Conservation (phyloP, 2,888 invertebrate genomes). For the Brassicogethes aeneus region DNA sequence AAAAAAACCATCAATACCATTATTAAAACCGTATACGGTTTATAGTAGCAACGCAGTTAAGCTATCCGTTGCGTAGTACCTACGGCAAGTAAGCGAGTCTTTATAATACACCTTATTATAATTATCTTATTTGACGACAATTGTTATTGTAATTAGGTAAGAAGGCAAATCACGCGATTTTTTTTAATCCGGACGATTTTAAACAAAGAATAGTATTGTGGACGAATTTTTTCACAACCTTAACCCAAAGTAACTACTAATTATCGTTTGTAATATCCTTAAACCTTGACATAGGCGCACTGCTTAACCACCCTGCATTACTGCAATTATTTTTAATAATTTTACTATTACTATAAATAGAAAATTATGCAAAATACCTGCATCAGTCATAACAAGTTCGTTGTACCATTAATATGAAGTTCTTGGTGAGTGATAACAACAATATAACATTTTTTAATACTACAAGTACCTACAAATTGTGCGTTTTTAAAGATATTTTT, state of each 20-base stretch:
- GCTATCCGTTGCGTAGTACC: too few relatives aligned
- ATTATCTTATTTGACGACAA: too few relatives aligned
- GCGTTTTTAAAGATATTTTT: background rate
- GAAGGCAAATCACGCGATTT: background rate
- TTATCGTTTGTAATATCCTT: constrained; percentile 9
- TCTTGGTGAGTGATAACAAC: constrained; percentile 17
- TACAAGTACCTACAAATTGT: background rate
- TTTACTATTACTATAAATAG: background rate
- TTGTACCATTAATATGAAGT: constrained; percentile 20
- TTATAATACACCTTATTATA: too few relatives aligned
- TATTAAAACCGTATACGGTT: too few relatives aligned
- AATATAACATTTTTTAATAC: background rate
- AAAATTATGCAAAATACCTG: background rate
- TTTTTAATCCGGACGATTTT: background rate
- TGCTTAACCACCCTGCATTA: constrained; percentile 3
- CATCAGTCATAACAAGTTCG: constrained; percentile 3
- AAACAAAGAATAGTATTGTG: background rate
- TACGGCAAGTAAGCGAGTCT: too few relatives aligned
- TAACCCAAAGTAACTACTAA: constrained; percentile 1
- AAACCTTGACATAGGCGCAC: constrained; percentile 9
- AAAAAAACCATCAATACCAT: too few relatives aligned
- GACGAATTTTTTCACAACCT: background rate
- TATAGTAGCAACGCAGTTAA: too few relatives aligned
- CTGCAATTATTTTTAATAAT: constrained; percentile 3
- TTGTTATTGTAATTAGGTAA: too few relatives aligned